These are phyloP conservation scores for Neogobius melanostomus DNA, from an alignment of 2,113 vertebrate species.

Conservation along the genomic window DNA sequence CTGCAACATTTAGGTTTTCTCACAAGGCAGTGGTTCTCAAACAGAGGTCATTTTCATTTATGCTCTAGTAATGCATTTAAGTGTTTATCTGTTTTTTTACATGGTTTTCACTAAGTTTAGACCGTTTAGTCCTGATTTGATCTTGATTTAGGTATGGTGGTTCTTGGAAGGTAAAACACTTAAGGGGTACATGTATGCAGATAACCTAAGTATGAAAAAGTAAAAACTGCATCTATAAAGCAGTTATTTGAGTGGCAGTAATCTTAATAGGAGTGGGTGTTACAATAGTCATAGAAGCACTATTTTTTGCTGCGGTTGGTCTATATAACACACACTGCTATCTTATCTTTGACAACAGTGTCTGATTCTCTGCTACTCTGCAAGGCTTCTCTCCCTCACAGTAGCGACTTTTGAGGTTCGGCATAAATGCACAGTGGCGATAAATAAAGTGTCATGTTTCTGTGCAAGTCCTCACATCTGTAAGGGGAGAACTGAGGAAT, in stretches of 20 bases:
- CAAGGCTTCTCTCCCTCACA: slow-evolving; percentile 46
- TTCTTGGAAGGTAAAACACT: too few species aligned
- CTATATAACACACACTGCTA: slow-evolving; percentile 27
- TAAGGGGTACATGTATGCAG: too few species aligned
- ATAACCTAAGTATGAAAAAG: not conserved
- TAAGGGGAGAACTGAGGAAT: slow-evolving; percentile 41
- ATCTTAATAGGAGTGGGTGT: not conserved
- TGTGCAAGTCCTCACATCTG: slow-evolving; percentile 36
- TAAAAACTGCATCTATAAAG: not conserved
- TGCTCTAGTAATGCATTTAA: too few species aligned
- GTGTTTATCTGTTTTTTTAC: too few species aligned
- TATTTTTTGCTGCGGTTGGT: not conserved
- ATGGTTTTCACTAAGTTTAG: too few species aligned
- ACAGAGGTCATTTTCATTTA: too few species aligned
- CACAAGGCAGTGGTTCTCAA: too few species aligned
- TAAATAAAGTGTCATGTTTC: slow-evolving; percentile 54
- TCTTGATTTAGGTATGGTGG: too few species aligned
- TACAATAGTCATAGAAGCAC: not conserved
- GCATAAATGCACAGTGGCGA: slow-evolving; percentile 28
- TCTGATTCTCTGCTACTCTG: slow-evolving; percentile 52
- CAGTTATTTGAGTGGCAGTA: not conserved
- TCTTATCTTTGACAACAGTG: slow-evolving; percentile 49
- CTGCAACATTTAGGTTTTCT: too few species aligned
- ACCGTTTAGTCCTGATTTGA: too few species aligned
- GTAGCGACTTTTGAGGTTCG: slow-evolving; percentile 36